Evolutionary conservation across 2,797 vertebrate genomes (phyloP).

Genomic region (Melanotaenia pygmaea): DNA sequence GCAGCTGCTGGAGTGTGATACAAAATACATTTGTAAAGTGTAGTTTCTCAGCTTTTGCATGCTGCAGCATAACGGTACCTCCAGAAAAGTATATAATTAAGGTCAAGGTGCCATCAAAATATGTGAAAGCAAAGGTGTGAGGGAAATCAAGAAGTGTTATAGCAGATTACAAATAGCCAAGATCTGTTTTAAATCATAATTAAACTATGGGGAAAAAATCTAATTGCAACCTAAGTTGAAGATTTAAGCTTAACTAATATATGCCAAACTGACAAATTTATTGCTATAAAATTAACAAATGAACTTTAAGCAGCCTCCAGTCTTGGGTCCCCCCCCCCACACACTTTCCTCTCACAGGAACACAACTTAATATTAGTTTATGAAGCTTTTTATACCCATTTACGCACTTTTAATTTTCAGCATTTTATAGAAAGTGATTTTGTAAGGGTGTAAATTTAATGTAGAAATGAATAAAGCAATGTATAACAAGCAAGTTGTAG

Average conservation of each 20-base stretch:
- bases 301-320: too few species aligned
- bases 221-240: too few species aligned
- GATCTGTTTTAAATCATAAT: too few species aligned
- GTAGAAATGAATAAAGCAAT: not conserved
- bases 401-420: not conserved
- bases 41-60: not conserved
- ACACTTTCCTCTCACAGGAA: not conserved
- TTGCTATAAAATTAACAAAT: not conserved
- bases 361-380: not conserved
- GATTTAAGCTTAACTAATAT: not conserved
- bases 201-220: not conserved
- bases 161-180: too few species aligned
- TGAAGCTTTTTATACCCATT: not conserved
- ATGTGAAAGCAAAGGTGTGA: not conserved
- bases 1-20: too few species aligned
- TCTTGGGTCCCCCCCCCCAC: too few species aligned
- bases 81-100: too few species aligned
- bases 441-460: too few species aligned
- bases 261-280: not conserved
- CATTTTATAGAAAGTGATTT: not conserved
- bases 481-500: too few species aligned
- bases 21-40: too few species aligned
- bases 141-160: too few species aligned
- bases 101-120: not conserved
- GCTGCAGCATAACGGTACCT: too few species aligned